phyloP scores from a whole-genome alignment of 2,113 vertebrate species.

The Rhinolophus ferrumequinum region DNA sequence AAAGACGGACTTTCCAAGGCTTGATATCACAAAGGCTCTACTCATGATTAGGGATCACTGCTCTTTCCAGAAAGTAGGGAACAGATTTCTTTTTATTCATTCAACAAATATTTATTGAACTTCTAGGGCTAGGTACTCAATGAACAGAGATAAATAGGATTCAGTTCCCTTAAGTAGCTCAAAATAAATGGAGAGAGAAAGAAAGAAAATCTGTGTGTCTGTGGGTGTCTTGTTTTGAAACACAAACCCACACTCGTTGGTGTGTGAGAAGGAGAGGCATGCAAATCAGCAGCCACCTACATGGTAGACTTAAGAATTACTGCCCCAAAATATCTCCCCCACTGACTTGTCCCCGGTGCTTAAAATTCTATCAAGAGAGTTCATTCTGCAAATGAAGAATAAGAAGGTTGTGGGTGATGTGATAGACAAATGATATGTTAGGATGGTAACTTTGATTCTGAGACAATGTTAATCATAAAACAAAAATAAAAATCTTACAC shows the following conservation, averaged over 20 bases:
- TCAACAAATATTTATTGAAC: conserved; percentile 47
- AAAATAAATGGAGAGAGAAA: conserved; percentile 47
- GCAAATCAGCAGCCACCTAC: conserved; percentile 41
- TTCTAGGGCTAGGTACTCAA: background rate
- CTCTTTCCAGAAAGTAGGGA: background rate
- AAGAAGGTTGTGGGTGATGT: conserved; percentile 32
- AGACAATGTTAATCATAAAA: background rate
- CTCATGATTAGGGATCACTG: background rate
- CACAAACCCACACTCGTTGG: conserved; percentile 63
- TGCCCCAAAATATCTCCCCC: conserved; percentile 58
- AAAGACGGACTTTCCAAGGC: background rate
- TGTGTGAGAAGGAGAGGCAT: conserved; percentile 40
- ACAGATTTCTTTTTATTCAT: conserved; percentile 37
- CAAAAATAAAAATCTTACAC: background rate
- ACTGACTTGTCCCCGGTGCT: conserved; percentile 1
- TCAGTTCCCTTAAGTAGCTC: conserved; percentile 30
- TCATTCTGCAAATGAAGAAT: background rate
- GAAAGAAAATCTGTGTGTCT: conserved; percentile 50
- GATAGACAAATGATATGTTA: conserved; percentile 38
- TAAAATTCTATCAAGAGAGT: background rate
- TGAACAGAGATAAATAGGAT: conserved; percentile 54
- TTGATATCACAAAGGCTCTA: background rate
- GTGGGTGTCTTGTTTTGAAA: conserved; percentile 75
- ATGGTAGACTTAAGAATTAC: conserved; percentile 43
- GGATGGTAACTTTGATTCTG: background rate